Evolutionary conservation across 53 echinoderm and acorn worm genomes (phyloP), one percentile per base, ranked within the genome.

Genomic region (Arbacia lixula): DNA sequence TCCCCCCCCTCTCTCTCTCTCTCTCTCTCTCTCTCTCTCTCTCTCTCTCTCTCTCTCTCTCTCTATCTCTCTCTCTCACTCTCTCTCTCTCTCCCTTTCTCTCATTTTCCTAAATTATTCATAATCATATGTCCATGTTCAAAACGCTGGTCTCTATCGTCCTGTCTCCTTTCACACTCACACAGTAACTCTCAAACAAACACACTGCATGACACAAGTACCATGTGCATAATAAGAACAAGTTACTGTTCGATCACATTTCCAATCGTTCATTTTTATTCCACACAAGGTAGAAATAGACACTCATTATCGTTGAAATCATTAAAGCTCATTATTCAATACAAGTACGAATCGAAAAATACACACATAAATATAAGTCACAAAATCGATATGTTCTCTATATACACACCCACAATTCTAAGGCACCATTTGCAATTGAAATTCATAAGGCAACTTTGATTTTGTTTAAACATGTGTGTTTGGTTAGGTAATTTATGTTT

Each of bases 271-370:
- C 57, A 32, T 36, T 16, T 77, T 77, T 77, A 77, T 77, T 77
- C 60, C 77, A 77, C 77, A 58, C 30, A 31, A 29, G 10, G 75
- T 75, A 75, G 75, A 75, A 76, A 58, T 5, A 76, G 54, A 16
- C 14, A 16, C 77, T 54, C 40, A 24, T 57, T 4, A 37, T 25
- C 56, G 58, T 31, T 37, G 20, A n/a, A 50, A 28, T 57, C 22
- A 77, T 77, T 77, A 77, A 77, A 77, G 77, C 77, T 77, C 10
- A 75, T 33, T 75, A 14, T 77, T 58, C 40, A 24, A 25, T 36
- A 56, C 50, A 53, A 42, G 3, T 41, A 77, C 57, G 58, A 37
- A 74, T 53, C 8, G 19, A 77, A 28, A 50, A 36, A 77, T 25
- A 77, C 58, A 37, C 37, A 53, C 77, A 77, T n/a, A n/a, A n/a